These are phyloP conservation scores for Thalassarche chlororhynchos DNA, from an alignment of 2,113 vertebrate genomes.

Conservation along the genomic window DNA sequence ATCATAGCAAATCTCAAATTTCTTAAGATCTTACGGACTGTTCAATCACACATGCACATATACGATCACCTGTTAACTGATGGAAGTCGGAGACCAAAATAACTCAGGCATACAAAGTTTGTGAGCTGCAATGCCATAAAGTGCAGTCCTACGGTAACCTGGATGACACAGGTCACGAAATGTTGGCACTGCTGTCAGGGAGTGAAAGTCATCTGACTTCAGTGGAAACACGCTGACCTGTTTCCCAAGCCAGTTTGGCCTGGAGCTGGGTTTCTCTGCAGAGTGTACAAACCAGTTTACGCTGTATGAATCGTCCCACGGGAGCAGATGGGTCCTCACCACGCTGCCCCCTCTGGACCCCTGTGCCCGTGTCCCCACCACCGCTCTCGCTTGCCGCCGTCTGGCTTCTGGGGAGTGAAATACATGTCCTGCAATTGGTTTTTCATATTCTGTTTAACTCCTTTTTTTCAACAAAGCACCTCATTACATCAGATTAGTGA, in stretches of 20 bases:
- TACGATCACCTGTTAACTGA: background rate
- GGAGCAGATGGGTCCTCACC: fast-evolving
- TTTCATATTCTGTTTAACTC: background rate
- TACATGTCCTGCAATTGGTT: fast-evolving
- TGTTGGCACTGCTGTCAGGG: background rate
- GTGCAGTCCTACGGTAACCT: background rate
- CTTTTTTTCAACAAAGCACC: background rate
- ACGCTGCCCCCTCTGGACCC: fast-evolving
- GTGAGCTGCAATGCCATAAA: background rate
- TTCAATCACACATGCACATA: background rate
- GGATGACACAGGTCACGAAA: background rate
- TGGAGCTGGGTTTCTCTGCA: background rate
- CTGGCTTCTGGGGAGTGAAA: background rate
- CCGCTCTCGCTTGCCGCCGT: fast-evolving
- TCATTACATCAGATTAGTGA: background rate
- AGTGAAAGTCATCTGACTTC: constrained; percentile 30
- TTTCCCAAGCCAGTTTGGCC: background rate
- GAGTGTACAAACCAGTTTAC: background rate
- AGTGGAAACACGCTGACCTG: background rate
- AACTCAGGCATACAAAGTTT: fast-evolving
- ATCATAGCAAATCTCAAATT: background rate
- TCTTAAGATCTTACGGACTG: background rate
- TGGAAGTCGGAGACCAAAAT: background rate
- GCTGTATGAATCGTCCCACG: fast-evolving
- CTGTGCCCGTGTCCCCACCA: fast-evolving